Evolutionary conservation across 2,797 vertebrate genomes (phyloP).

Genomic region (Cercopithecus neglectus): DNA sequence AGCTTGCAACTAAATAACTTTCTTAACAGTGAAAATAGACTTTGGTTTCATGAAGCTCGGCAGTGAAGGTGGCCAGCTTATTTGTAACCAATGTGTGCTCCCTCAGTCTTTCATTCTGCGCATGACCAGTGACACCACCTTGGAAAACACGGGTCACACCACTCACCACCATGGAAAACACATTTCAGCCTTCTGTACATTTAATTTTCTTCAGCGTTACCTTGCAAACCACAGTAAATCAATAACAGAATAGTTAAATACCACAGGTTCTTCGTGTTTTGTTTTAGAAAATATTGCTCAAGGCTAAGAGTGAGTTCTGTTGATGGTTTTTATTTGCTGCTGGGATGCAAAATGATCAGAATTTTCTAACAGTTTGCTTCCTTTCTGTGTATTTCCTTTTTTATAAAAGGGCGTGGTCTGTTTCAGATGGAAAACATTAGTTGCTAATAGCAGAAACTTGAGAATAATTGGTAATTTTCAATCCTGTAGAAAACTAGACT

Average conservation of each 20-base stretch:
- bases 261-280: constrained; percentile 47
- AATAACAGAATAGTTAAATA: constrained; percentile 66
- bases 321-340: constrained; percentile 60
- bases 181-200: not conserved
- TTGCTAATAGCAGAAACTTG: constrained; percentile 13
- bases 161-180: not conserved
- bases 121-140: not conserved
- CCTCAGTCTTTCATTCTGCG: not conserved
- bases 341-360: not conserved
- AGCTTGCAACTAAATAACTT: not conserved
- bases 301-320: constrained; percentile 45
- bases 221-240: constrained; percentile 71
- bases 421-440: constrained; percentile 16
- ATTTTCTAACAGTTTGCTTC: constrained; percentile 28
- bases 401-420: not conserved
- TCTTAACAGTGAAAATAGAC: not conserved
- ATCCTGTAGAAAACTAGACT: not conserved
- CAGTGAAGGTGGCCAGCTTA: not conserved
- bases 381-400: not conserved
- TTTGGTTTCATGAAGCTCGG: not conserved
- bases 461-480: not conserved
- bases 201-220: constrained; percentile 64
- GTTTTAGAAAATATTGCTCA: constrained; percentile 52
- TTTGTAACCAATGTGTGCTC: not conserved
- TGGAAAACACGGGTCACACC: not conserved